Base-by-base conservation (phyloP, 2,888 invertebrate species). In the Eristalinus aeneus region DNA sequence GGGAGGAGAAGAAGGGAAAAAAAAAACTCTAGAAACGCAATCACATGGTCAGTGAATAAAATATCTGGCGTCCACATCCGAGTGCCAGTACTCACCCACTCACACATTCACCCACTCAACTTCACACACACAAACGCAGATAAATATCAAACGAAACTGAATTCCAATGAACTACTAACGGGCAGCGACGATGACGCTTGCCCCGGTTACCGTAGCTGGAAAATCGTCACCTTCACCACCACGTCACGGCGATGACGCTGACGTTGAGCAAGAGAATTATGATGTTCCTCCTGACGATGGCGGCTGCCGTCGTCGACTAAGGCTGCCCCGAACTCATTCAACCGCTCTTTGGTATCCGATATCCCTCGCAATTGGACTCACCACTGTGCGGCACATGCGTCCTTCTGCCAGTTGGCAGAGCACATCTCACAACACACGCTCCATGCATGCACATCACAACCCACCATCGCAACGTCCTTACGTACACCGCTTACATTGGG, bases 11-110 rank as follows among this genome's bases (percentile, higher is more conserved):
- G 16, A 5, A 56, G 31, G 9, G 23, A 27, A 39, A 65, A 65
- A 65, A 74, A 64, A 74, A 65, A 65, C 31, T 27, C 65, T 58
- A 76, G 39, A 76, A 56, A 81, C 56, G 63, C 80, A 80, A 81
- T 85, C 85, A 80, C 85, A 85, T 80, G 85, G 85, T 81, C 85
- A 85, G 76, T 85, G 85, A 85, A 85, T 85, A 77, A 76, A 77
- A 77, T 81, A 81, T 81, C 54, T 61, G 63, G 67, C 34, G 71
- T 75, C 64, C 77, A 27, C 60, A 65, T 69, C 68, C 68, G 8
- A 63, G 22, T 54, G 23, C 67, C 31, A 34, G 16, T 32, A 46
- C 2, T 11, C 53, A 64, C 69, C 34, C 39, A 22, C 58, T n/a
- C 60, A 65, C 76, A 74, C 27, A 74, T 54, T 64, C 61, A 76